Base-by-base conservation (phyloP, 2,888 invertebrate genomes). In the Cyclophora punctaria region DNA sequence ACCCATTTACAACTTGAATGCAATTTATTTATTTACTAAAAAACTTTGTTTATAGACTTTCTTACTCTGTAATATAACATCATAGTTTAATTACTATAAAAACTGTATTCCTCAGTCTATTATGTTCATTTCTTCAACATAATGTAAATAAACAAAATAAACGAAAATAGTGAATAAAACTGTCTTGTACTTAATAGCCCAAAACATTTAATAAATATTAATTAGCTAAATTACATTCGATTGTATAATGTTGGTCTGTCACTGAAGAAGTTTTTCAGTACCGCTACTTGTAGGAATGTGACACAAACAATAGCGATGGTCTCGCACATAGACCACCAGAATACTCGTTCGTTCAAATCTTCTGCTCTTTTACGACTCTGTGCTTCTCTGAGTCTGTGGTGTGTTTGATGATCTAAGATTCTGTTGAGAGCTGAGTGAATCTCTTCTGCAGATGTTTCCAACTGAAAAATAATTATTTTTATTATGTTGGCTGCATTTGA, bases 291-390 rank as follows among this genome's bases (percentile, higher is more conserved):
- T 35, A 93, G 93, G 48, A 98, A 90, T n/a, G 95, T 94, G 46
- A 97, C 96, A 51, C 94, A 73, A 7, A 98, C 86, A 60, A 99
- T 93, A 41, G 95, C 93, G 3, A 94, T 68, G 6, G 98, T 96
- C 81, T 99, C 98, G 61, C 95, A 91, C 44, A 96, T 85, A 0
- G 98, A 97, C 98, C 98, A 99, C 90, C 93, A 92, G 73, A 96
- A 90, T 5, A 99, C 98, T 66, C 96, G 91, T 75, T 98, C 97
- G 69, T 98, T 99, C 49, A 99, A 89, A 75, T 98, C 97, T 84
- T 99, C 99, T 0, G 98, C 99, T 53, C 98, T 91, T 73, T 97
- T 98, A 48, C 98, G 92, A 48, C 98, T 95, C 78, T 98, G 97
- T 2, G 98, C 94, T 86, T 99, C 99, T 48, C 97, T 90, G 55